Evolutionary conservation across 2,113 vertebrate genomes (phyloP).

Genomic region (Rallus limicola): DNA sequence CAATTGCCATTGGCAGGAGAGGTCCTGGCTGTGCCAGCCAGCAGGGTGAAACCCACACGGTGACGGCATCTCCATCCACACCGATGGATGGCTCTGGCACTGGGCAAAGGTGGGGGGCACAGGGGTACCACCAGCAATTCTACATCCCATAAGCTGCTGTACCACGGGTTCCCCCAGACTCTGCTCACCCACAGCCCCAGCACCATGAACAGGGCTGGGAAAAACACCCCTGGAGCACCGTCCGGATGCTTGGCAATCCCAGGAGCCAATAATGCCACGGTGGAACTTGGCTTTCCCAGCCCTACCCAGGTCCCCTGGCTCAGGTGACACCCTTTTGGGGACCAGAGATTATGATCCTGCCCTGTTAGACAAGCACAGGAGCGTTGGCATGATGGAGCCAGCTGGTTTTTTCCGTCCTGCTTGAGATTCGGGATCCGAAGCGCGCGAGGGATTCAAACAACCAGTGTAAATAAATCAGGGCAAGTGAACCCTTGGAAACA

Average conservation of each 20-base stretch:
- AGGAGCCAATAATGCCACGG: rapidly evolving
- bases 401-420: not conserved
- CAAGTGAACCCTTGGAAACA: not conserved
- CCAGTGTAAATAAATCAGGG: not conserved
- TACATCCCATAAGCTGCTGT: not conserved
- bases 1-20: not conserved
- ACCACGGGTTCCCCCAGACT: not conserved
- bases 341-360: not conserved
- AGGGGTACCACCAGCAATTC: not conserved
- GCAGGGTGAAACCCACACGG: too few species aligned
- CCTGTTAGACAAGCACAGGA: rapidly evolving
- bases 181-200: not conserved
- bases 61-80: too few species aligned
- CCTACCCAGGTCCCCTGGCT: not conserved
- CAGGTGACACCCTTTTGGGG: not conserved
- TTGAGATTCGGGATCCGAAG: not conserved
- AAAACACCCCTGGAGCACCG: not conserved
- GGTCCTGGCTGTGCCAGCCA: not conserved
- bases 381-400: not conserved
- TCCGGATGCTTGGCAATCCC: not conserved
- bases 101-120: too few species aligned
- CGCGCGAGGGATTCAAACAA: not conserved
- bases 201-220: rapidly evolving
- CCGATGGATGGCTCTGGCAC: rapidly evolving
- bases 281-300: not conserved